phyloP scores from a whole-genome alignment of 92 coral and sea anemone species.

The Umimayanthus kanabou region DNA sequence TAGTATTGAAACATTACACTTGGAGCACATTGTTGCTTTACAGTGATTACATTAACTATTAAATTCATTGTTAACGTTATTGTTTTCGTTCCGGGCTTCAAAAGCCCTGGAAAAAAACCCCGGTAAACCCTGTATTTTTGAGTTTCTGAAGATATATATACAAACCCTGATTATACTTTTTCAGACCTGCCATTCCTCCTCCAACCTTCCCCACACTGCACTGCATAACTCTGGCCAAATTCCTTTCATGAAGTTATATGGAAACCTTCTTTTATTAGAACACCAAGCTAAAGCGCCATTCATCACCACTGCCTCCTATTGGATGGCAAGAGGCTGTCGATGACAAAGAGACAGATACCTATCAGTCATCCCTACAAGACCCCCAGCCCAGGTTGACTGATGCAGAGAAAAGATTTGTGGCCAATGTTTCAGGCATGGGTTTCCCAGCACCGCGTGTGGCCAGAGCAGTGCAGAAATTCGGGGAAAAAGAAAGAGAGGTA shows the following conservation, averaged over 20 bases:
- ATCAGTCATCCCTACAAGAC: slow-evolving; percentile 69
- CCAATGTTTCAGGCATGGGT: slow-evolving; percentile 83
- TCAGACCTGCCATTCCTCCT: no score
- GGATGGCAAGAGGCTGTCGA: background rate
- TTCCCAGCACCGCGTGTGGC: slow-evolving; percentile 87
- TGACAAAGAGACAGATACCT: background rate
- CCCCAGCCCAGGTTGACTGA: slow-evolving; percentile 75
- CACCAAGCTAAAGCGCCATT: slow-evolving; percentile 45
- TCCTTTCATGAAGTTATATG: no score
- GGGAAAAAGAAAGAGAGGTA: slow-evolving; percentile 89
- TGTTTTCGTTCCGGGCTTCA: no score
- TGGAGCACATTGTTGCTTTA: no score
- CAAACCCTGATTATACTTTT: no score
- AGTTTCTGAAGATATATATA: no score
- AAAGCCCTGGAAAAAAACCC: no score
- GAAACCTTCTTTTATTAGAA: slow-evolving; percentile 14
- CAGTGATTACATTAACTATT: no score
- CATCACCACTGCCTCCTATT: slow-evolving; percentile 89
- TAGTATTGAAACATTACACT: no score
- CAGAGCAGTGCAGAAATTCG: slow-evolving; percentile 92
- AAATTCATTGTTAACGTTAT: no score
- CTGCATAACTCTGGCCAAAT: background rate
- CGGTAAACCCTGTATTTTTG: no score
- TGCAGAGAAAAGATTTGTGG: slow-evolving; percentile 67
- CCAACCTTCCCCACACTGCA: no score